phyloP scores from a whole-genome alignment of 2,888 invertebrate genomes.

The Noctua janthe region DNA sequence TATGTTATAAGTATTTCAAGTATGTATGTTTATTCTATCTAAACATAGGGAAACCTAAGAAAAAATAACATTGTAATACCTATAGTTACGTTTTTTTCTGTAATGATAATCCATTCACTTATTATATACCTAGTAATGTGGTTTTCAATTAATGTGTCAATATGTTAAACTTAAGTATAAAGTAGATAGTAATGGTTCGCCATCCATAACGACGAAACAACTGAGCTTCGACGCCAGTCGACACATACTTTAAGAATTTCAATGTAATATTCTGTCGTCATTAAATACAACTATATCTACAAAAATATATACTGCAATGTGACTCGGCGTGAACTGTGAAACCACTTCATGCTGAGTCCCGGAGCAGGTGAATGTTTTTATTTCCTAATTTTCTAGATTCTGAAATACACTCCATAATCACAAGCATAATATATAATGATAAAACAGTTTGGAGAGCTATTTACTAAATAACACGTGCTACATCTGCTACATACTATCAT shows the following conservation, averaged over 20 bases:
- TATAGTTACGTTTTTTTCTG: slow-evolving; percentile 75
- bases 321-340: slow-evolving; percentile 59
- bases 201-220: slow-evolving; percentile 82
- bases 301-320: slow-evolving; percentile 69
- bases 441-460: not conserved
- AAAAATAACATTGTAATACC: slow-evolving; percentile 71
- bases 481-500: not conserved
- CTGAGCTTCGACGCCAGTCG: slow-evolving; percentile 80
- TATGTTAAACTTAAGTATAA: slow-evolving; percentile 81
- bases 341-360: slow-evolving; percentile 45
- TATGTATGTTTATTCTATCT: slow-evolving; percentile 82
- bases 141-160: slow-evolving; percentile 87
- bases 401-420: not conserved
- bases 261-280: slow-evolving; percentile 87
- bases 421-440: not conserved
- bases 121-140: slow-evolving; percentile 73
- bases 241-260: slow-evolving; percentile 83
- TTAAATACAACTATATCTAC: slow-evolving; percentile 84
- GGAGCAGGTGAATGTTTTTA: slow-evolving; percentile 52
- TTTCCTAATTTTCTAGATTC: slow-evolving; percentile 12
- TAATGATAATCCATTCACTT: slow-evolving; percentile 73
- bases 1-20: slow-evolving; percentile 77
- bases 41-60: slow-evolving; percentile 74
- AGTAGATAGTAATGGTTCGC: slow-evolving; percentile 83
- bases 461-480: not conserved